These are phyloP conservation scores for Nebria brevicollis DNA, from an alignment of 2,888 invertebrate species.

Conservation along the genomic window DNA sequence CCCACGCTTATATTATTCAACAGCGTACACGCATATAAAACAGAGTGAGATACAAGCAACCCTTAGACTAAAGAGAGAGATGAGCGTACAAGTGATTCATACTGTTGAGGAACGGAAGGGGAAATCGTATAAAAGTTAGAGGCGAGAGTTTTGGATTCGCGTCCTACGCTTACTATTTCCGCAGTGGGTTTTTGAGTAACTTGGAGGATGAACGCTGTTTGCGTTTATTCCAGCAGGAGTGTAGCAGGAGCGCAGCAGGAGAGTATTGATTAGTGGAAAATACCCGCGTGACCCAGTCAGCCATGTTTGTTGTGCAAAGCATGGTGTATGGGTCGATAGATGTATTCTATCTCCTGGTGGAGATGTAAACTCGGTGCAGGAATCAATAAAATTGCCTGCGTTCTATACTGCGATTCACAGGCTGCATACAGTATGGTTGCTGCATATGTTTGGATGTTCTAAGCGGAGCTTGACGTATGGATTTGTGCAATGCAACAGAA, in stretches of 20 bases:
- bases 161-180: too few species aligned
- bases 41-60: too few species aligned
- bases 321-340: slow-evolving; percentile 2
- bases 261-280: slow-evolving; percentile 23
- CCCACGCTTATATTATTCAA: too few species aligned
- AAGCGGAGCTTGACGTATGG: background rate
- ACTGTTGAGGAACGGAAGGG: too few species aligned
- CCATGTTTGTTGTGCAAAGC: slow-evolving; percentile 24
- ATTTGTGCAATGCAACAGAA: background rate
- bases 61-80: too few species aligned
- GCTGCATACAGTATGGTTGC: background rate
- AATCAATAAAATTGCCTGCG: background rate
- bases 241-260: background rate
- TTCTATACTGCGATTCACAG: background rate
- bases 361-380: background rate
- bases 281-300: slow-evolving; percentile 28
- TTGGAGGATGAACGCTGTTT: background rate
- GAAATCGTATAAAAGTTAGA: too few species aligned
- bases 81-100: too few species aligned
- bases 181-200: too few species aligned
- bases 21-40: too few species aligned
- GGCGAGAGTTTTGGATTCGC: too few species aligned
- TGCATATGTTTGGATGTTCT: background rate
- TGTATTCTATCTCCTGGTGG: background rate
- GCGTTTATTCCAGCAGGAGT: background rate